These are phyloP conservation scores for Halcyon leucocephala DNA, from an alignment of 2,797 vertebrate genomes.

Conservation along the genomic window DNA sequence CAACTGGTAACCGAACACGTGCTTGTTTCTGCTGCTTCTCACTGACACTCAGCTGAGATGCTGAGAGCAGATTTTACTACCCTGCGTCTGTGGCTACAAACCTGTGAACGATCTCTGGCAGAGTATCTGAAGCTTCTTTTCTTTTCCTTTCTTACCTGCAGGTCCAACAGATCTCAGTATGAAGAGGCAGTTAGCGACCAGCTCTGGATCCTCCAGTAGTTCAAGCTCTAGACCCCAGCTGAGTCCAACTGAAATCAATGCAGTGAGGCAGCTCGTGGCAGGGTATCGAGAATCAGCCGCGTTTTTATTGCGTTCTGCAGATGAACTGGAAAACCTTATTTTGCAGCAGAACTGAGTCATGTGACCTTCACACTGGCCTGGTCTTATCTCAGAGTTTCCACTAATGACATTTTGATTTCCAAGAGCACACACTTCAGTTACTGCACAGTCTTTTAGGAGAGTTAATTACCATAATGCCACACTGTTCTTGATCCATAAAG, in stretches of 20 bases:
- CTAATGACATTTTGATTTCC: slow-evolving; percentile 82
- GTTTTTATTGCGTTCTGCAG: slow-evolving; percentile 86
- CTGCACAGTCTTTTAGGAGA: slow-evolving; percentile 78
- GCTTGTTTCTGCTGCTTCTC: background rate
- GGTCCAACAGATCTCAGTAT: slow-evolving; percentile 89
- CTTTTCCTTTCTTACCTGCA: slow-evolving; percentile 55
- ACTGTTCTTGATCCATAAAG: slow-evolving; percentile 80
- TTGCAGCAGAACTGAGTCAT: slow-evolving; percentile 88
- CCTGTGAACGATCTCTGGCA: background rate
- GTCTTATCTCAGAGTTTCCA: slow-evolving; percentile 80
- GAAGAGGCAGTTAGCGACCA: slow-evolving; percentile 85
- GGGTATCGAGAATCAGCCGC: slow-evolving; percentile 88
- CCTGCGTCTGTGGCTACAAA: background rate
- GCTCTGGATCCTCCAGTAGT: slow-evolving; percentile 82
- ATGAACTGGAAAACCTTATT: slow-evolving; percentile 90
- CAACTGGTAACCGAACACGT: background rate
- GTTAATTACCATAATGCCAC: slow-evolving; percentile 81
- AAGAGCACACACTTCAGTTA: slow-evolving; percentile 79
- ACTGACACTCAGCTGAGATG: background rate
- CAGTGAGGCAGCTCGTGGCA: slow-evolving; percentile 86
- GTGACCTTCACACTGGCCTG: slow-evolving; percentile 66
- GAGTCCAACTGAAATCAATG: slow-evolving; percentile 85
- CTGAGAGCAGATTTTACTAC: background rate
- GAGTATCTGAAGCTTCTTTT: background rate
- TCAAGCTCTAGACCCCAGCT: slow-evolving; percentile 84